A percentile compares a stretch with the other conserved stretches of the same genome.
Evolutionary conservation across 1,140 invertebrate genomes (phyloP).

Genomic region (Leptinotarsa undecemlineata): DNA sequence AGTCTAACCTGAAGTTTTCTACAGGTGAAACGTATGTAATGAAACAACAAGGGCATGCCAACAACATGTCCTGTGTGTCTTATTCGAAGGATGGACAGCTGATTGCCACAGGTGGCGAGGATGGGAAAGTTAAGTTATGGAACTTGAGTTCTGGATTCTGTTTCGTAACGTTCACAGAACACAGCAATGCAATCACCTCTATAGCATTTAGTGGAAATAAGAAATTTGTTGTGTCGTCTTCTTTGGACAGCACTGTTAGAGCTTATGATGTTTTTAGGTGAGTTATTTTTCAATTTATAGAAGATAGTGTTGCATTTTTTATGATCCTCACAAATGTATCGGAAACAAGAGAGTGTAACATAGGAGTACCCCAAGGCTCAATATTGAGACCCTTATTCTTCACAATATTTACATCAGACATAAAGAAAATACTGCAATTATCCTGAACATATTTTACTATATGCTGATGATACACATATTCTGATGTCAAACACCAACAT

Average conservation of each 20-base stretch:
- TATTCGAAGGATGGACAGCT: constrained; percentile 92
- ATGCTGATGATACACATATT: too few species aligned
- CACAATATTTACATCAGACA: too few species aligned
- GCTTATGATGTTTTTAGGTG: constrained; percentile 89
- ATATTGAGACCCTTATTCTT: too few species aligned
- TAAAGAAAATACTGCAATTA: too few species aligned
- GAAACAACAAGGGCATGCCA: constrained; percentile 95
- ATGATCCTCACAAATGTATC: too few species aligned
- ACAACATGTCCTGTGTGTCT: constrained; percentile 82
- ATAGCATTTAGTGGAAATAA: constrained; percentile 87
- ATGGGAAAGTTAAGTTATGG: constrained; percentile 97
- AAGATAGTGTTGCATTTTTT: too few species aligned
- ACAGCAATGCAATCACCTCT: constrained; percentile 78
- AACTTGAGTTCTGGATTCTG: constrained; percentile 89
- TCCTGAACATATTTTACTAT: too few species aligned
- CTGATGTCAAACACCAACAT: too few species aligned
- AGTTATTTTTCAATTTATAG: background rate
- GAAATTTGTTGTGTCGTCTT: constrained; percentile 89
- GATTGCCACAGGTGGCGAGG: constrained; percentile 90
- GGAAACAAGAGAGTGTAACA: too few species aligned
- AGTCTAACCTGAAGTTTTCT: constrained; percentile 1
- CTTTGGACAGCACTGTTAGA: constrained; percentile 92
- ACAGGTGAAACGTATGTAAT: constrained; percentile 90
- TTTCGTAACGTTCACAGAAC: constrained; percentile 92
- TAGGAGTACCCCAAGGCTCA: too few species aligned